Evolutionary conservation across 2,113 vertebrate genomes (phyloP).

Genomic region (Chinchilla lanigera): DNA sequence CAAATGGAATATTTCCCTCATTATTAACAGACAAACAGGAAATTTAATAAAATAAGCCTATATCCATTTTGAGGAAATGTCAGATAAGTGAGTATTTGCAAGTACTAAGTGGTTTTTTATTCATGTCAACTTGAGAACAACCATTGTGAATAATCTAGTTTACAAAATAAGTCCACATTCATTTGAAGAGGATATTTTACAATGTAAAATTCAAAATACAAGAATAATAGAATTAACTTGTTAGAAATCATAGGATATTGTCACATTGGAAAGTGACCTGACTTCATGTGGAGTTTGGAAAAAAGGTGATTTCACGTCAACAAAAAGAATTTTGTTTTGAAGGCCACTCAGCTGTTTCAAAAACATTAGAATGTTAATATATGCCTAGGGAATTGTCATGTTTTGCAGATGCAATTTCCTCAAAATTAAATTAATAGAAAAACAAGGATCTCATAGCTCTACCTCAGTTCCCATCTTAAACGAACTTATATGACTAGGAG

Average conservation of each 20-base stretch:
- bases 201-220: neutral
- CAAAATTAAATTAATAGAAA: neutral
- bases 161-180: slow-evolving; percentile 1
- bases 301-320: neutral
- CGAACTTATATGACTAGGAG: neutral
- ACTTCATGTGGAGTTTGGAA: neutral
- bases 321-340: neutral
- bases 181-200: slow-evolving; percentile 3
- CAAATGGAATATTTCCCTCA: slow-evolving; percentile 34
- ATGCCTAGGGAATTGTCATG: neutral
- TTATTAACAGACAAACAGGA: slow-evolving; percentile 51
- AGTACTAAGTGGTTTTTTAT: neutral
- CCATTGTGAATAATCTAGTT: slow-evolving; percentile 31
- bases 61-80: slow-evolving; percentile 43
- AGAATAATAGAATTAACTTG: neutral
- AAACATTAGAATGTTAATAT: neutral
- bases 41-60: slow-evolving; percentile 64
- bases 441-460: neutral
- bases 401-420: neutral
- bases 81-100: slow-evolving; percentile 18
- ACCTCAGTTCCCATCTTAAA: neutral
- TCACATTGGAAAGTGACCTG: neutral
- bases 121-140: neutral
- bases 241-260: neutral
- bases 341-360: neutral